Conservation (phyloP, 2,888 invertebrate genomes). For the Gnatocerus cornutus region DNA sequence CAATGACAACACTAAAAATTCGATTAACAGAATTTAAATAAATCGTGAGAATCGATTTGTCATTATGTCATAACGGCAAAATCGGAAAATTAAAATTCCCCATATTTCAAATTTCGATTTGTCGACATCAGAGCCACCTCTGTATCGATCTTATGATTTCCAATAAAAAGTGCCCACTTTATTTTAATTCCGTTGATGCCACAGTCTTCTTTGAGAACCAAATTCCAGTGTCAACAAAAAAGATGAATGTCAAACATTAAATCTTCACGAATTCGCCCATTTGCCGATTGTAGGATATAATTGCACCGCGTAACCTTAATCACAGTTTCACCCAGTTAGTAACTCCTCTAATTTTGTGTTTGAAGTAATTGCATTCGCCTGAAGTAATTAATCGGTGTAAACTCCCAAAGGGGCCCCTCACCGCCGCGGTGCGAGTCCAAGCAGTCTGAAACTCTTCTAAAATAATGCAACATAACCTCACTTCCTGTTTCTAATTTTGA, state of each 20-base stretch:
- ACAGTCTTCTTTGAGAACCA: slow-evolving; percentile 7
- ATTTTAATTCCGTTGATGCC: background rate
- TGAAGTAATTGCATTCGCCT: no score
- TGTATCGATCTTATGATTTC: background rate
- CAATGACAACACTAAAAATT: background rate
- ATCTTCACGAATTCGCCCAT: background rate
- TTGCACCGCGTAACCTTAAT: background rate
- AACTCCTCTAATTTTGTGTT: background rate
- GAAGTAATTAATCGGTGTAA: background rate
- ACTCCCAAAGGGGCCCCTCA: background rate
- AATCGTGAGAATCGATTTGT: background rate
- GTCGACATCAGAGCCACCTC: slow-evolving; percentile 28
- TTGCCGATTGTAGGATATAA: background rate
- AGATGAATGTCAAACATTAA: background rate
- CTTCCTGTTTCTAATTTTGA: slow-evolving; percentile 16
- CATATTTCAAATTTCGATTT: no score
- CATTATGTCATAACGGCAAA: no score
- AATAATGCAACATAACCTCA: slow-evolving; percentile 48
- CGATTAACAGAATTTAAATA: background rate
- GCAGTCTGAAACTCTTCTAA: background rate
- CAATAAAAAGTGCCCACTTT: background rate
- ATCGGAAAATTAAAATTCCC: no score
- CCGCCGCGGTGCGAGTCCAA: no score
- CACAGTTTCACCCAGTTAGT: background rate
- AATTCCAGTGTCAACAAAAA: slow-evolving; percentile 5